These are phyloP conservation scores for Metopia argyrocephala DNA, from an alignment of 2,888 invertebrate species.

Conservation along the genomic window DNA sequence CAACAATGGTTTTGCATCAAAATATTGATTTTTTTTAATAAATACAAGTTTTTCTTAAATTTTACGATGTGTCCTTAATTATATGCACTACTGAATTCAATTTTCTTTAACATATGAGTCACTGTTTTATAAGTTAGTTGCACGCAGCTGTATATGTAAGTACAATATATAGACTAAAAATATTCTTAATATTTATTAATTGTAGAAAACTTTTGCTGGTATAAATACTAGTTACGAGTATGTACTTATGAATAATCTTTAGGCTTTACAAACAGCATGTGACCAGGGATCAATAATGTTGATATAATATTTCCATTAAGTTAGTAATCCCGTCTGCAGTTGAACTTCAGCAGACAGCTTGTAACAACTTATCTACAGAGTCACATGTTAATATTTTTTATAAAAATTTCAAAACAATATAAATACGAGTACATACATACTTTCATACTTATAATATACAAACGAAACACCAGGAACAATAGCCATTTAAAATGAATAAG, in stretches of 20 bases:
- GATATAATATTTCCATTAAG: slow-evolving; percentile 44
- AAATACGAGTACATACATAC: not conserved
- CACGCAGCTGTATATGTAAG: too few relatives aligned
- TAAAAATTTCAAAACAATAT: not conserved
- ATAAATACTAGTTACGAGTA: not conserved
- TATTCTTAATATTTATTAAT: too few relatives aligned
- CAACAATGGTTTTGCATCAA: too few relatives aligned
- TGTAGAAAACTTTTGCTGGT: slow-evolving; percentile 9
- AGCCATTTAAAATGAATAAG: not conserved
- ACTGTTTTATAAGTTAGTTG: too few relatives aligned
- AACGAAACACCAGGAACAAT: not conserved
- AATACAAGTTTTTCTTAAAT: too few relatives aligned
- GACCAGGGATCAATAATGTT: slow-evolving; percentile 47
- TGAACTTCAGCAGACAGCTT: slow-evolving; percentile 35
- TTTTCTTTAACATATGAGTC: too few relatives aligned
- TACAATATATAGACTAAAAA: too few relatives aligned
- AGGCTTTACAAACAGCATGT: slow-evolving; percentile 35
- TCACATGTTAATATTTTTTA: slow-evolving; percentile 54
- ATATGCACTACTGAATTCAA: too few relatives aligned
- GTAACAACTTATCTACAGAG: slow-evolving; percentile 36
- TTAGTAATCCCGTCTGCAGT: slow-evolving; percentile 14
- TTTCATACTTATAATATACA: too few relatives aligned
- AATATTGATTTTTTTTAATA: too few relatives aligned
- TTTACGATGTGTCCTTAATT: too few relatives aligned
- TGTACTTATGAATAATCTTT: too few relatives aligned